Evolutionary conservation across 2,888 invertebrate species (phyloP).

Genomic region (Dorcus hopei): DNA sequence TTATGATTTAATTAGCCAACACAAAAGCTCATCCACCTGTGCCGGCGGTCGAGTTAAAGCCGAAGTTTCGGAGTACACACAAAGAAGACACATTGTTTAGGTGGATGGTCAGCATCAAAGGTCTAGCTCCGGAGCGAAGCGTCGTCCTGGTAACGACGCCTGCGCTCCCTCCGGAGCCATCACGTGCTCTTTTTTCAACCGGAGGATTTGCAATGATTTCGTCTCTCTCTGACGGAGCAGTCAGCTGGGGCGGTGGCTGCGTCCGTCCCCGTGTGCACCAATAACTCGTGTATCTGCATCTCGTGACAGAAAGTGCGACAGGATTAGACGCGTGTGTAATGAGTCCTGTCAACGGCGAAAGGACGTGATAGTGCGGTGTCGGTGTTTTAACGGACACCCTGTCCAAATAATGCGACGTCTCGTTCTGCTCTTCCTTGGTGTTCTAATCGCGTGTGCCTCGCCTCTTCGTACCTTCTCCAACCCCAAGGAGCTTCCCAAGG

Average conservation of each 20-base stretch:
- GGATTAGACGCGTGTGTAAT: slow-evolving; percentile 5
- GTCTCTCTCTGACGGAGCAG: slow-evolving; percentile 37
- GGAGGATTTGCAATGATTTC: slow-evolving; percentile 24
- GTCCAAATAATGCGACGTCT: slow-evolving; percentile 1
- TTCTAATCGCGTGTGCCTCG: slow-evolving; percentile 28
- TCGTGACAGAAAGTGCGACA: slow-evolving; percentile 22
- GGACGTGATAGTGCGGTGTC: slow-evolving; percentile 17
- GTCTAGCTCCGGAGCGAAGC: slow-evolving; percentile 19
- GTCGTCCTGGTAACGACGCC: slow-evolving; percentile 47
- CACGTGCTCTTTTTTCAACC: slow-evolving; percentile 5
- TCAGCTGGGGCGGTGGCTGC: slow-evolving; percentile 55
- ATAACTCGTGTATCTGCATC: slow-evolving; percentile 34
- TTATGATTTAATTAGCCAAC: no score
- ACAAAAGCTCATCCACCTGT: no score
- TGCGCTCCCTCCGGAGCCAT: slow-evolving; percentile 36
- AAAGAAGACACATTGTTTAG: neutral
- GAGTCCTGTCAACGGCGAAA: slow-evolving; percentile 4
- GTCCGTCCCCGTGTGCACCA: slow-evolving; percentile 35
- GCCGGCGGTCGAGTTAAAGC: no score
- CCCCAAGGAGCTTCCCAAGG: slow-evolving; percentile 21
- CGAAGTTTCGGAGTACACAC: no score
- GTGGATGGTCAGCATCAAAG: slow-evolving; percentile 24
- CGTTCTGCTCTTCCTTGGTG: slow-evolving; percentile 30
- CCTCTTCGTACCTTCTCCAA: slow-evolving; percentile 31
- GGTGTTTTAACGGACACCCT: slow-evolving; percentile 6